Evolutionary conservation across 2,113 vertebrate genomes (phyloP), one percentile per base, ranked within the genome.

Genomic region (Cheilinus undulatus): DNA sequence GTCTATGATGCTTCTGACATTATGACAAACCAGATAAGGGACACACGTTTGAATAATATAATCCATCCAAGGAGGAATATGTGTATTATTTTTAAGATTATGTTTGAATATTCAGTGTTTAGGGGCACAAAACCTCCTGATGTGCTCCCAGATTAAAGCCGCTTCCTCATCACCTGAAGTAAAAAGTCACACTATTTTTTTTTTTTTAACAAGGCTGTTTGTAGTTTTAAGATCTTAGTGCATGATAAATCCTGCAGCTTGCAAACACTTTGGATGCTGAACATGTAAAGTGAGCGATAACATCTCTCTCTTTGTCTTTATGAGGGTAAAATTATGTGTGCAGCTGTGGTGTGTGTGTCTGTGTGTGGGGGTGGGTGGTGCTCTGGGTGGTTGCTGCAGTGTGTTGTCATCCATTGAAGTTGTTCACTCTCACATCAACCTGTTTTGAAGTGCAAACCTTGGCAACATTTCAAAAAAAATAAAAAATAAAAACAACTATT

Each of bases 271-370:
- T 73, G 46, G 58, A 78, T 52, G 75, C 66, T 54, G 73, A 27
- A 69, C 75, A 83, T 78, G 46, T 70, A 62, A 78, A 72, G 52
- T n/a, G 45, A 52, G 50, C 73, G 89, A 89, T 91, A 85, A 40
- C 53, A 88, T 89, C 85, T 60, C 32, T 58, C 50, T 43, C 57
- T 87, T 78, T 78, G 53, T 81, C 69, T 80, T 36, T 69, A 60
- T 71, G 64, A 58, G 49, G 63, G 49, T 76, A 75, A 71, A 82
- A 68, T 14, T 50, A 69, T 80, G 52, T 17, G 58, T 62, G 26
- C 57, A 71, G 38, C 8, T 14, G 3, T 26, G 60, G 19, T 49
- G 19, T 43, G 40, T 75, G 46, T 59, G 66, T 40, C 28, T 48
- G n/a, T 20, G 7, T 46, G 49, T 22, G 36, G 19, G 2, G 26